Evolutionary conservation across 2,888 invertebrate species (phyloP), one percentile per base, ranked within the genome.

Genomic region (Capitulum mitella): DNA sequence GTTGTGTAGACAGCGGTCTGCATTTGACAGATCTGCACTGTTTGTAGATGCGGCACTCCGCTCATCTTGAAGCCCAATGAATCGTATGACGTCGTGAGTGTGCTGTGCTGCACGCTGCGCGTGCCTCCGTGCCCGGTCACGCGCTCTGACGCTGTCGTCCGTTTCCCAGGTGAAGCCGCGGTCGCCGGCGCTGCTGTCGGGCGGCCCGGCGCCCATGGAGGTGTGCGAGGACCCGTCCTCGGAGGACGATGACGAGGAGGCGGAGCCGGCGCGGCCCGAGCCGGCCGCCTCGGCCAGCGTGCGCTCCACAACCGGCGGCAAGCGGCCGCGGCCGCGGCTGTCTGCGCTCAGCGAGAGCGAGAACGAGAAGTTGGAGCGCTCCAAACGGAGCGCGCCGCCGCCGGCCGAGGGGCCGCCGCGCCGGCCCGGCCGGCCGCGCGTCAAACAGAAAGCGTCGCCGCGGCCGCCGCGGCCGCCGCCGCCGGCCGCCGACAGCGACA

Each of bases 301-400:
- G 37, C 70, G 70, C 40, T 70, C 70, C 70, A 40, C 70, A 37
- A 26, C 46, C 16, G 76, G 76, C 46, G 76, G 76, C 32, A 46
- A 32, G 32, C 29, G 76, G 46, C 76, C 76, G 29, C 76, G 76
- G 32, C 76, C 76, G 29, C 29, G 76, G 16, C 48, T 76, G 16
- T 76, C 76, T 19, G 76, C 76, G 29, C 76, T 46, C 76, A 70
- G 70, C 26, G 70, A 70, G 37, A 70, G 70, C 26, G 70, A 70
- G 10, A 40, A 40, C 26, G 70, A 70, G 26, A 70, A 70, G 40
- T 22, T 40, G 70, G 70, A 70, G 26, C 70, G 70, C 10, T 40
- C 40, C 26, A 37, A 40, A 6, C 37, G 70, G 70, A 37, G 40
- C 8, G 46, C 3, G 29, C 48, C 29, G 70, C 34, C 70, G 29